Evolutionary conservation across 2,113 vertebrate species (phyloP), one percentile per base, ranked within the genome.

Genomic region (Dicerorhinus sumatrensis): DNA sequence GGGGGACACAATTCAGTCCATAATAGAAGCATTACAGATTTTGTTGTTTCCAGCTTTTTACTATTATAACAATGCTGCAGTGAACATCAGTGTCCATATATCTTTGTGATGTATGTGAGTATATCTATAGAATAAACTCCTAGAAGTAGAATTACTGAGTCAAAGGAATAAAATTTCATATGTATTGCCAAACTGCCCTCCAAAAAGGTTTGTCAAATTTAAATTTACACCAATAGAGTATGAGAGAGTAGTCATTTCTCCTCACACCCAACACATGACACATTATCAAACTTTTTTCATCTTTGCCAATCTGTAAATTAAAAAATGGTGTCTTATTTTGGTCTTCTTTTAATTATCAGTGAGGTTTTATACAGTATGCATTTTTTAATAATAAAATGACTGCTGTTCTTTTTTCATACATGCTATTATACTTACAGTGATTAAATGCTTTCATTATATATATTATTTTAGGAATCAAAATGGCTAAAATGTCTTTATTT

Each of bases 401-500:
- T 84, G 39, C 5, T 12, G 9, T 48, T 58, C 21, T 85, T 82
- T 67, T n/a, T 90, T 85, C 36, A 58, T 72, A 36, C 1, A 29
- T 95, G 31, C 31, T 89, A 51, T 29, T 83, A 72, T 42, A 75
- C 73, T 87, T 63, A 86, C 2, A 81, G 60, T 65, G 16, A 93
- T 83, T 91, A 84, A 89, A 31, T 69, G 33, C 6, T 89, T 91
- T 13, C 9, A 65, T n/a, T 65, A 58, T 10, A 42, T 39, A 13
- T 36, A 70, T 88, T 80, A 89, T 77, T 90, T 92, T 80, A 60
- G 27, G 21, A 31, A 65, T 88, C 27, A 77, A 73, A 95, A 92
- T n/a, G 87, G 60, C 81, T 67, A 63, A 92, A 86, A 76, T 60
- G 13, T 82, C 27, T 91, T 69, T 89, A 58, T 54, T 75, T 10